Evolutionary conservation across 2,797 vertebrate genomes (phyloP), one percentile per base, ranked within the genome.

Genomic region (Ficedula albicollis): DNA sequence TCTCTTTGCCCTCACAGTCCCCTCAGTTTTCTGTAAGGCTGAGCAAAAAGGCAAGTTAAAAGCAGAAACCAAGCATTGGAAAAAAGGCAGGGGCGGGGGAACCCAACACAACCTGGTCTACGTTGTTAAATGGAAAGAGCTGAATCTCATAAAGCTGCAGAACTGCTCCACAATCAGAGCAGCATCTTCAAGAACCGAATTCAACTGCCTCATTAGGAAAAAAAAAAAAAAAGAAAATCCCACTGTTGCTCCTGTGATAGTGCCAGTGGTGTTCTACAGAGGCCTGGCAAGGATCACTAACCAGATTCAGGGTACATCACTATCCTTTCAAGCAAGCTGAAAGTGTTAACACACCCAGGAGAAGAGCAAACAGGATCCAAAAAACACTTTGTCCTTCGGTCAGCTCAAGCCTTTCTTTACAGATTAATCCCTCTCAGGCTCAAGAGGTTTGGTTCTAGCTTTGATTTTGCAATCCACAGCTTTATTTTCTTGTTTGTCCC

Each of bases 401-500:
- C 55, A 95, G 76, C 82, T 95, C 85, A 83, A 82, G 90, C 92
- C 68, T 87, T 92, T 93, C 93, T 73, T 84, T 63, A 80, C 43
- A 87, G 76, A 94, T 92, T 56, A 80, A 79, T 49, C 41, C 39
- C 54, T 63, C 79, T 85, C 81, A 72, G 90, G 60, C 88, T 81
- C 74, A 84, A 91, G 63, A 63, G 75, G 83, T 77, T 96, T 89
- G 94, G 76, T 77, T 93, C 79, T 73, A 95, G 69, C 81, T 67
- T 63, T 22, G 54, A 88, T 84, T 54, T 91, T 78, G 88, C 90
- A 94, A 83, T 29, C 56, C 34, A 39, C 5, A 67, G 80, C 56
- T 93, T 85, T 95, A 82, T 55, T 95, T 83, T 87, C 78, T 54
- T 96, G 55, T 88, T 87, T 82, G 74, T 49, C 34, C 49, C 67